These are phyloP conservation scores for Struthidea cinerea DNA, from an alignment of 2,113 vertebrate species.

Conservation along the genomic window DNA sequence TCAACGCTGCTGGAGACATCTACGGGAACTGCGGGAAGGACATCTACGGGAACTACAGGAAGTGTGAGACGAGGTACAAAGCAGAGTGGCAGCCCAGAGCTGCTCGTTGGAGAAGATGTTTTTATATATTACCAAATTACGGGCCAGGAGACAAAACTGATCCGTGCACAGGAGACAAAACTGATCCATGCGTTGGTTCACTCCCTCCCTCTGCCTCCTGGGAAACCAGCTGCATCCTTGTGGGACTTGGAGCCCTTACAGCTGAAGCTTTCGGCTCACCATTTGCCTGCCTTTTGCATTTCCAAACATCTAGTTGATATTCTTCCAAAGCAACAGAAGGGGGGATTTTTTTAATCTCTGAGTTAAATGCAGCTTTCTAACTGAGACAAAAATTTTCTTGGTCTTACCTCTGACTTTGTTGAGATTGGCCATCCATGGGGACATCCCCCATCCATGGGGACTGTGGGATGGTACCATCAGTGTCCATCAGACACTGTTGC, in stretches of 20 bases:
- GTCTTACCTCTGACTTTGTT: not conserved
- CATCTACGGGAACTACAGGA: conserved; percentile 81
- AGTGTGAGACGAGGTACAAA: conserved; percentile 81
- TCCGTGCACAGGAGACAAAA: not conserved
- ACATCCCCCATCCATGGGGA: not conserved
- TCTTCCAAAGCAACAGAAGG: not conserved
- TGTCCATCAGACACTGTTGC: not conserved
- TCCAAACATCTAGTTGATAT: not conserved
- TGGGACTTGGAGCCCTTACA: not conserved
- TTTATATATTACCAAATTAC: not conserved
- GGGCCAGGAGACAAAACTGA: not conserved
- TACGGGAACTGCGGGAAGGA: conserved; percentile 97
- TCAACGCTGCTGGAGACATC: conserved; percentile 89
- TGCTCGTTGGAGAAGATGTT: not conserved
- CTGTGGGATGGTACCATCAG: not conserved
- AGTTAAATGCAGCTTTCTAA: not conserved
- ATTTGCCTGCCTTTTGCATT: not conserved
- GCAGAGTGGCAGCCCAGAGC: not conserved
- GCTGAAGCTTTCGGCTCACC: not conserved
- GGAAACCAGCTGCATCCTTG: not conserved
- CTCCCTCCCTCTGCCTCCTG: not conserved
- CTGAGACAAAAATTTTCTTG: not conserved
- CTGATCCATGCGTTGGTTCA: not conserved
- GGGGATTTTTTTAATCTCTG: not conserved
- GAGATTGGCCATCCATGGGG: not conserved